A percentile compares a stretch with the other conserved stretches of the same genome.
These are phyloP conservation scores for Tenodera sinensis DNA, from an alignment of 2,888 invertebrate genomes.

Conservation along the genomic window DNA sequence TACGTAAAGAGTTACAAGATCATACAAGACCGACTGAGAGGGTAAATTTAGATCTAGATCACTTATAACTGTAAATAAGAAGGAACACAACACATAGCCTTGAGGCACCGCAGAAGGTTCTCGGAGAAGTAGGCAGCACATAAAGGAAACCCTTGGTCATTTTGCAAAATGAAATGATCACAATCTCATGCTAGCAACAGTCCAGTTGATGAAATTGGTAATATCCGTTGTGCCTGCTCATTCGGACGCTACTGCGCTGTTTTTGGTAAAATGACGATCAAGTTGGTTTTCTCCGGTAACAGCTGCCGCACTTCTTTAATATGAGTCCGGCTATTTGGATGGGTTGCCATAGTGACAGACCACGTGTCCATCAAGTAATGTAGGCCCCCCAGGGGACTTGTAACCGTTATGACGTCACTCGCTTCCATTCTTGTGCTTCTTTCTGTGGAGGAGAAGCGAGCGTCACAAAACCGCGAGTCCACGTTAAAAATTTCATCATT, in stretches of 20 bases:
- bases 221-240: background rate
- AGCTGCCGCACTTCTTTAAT: background rate
- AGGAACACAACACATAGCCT: no score
- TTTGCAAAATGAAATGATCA: background rate
- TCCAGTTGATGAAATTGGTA: background rate
- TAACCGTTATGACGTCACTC: background rate
- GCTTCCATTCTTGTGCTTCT: background rate
- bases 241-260: background rate
- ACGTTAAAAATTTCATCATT: background rate
- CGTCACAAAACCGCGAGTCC: background rate
- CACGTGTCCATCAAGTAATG: background rate
- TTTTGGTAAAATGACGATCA: background rate
- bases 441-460: background rate
- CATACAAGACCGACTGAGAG: no score
- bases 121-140: no score
- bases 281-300: background rate
- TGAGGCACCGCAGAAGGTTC: no score
- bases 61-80: no score
- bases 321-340: background rate
- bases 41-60: no score
- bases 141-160: background rate
- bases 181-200: background rate
- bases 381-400: background rate
- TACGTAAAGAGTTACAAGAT: no score
- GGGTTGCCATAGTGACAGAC: background rate